Conservation (phyloP, 2,113 vertebrate genomes). For the Xyrauchen texanus region DNA sequence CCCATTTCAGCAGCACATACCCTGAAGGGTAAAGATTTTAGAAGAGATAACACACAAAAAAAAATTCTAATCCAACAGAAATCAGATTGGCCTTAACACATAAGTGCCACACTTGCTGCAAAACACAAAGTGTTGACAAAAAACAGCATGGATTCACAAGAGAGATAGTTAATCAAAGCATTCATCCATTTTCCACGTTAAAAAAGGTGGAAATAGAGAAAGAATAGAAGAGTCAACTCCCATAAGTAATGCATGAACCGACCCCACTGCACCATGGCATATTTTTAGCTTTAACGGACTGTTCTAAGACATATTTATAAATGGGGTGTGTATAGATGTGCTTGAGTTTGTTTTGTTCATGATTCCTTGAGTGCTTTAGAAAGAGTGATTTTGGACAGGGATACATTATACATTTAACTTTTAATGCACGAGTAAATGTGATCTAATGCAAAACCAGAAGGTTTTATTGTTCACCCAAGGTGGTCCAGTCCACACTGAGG, state of each 20-base stretch:
- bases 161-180: not conserved
- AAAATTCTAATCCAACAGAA: slow-evolving; percentile 1
- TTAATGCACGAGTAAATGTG: not conserved
- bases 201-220: slow-evolving; percentile 38
- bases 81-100: not conserved
- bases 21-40: slow-evolving; percentile 19
- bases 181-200: not conserved
- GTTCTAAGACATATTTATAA: slow-evolving; percentile 22
- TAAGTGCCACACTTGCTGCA: not conserved
- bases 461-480: not conserved
- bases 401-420: not conserved
- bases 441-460: not conserved
- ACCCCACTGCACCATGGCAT: slow-evolving; percentile 63
- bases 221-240: slow-evolving; percentile 63
- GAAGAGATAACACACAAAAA: slow-evolving; percentile 11
- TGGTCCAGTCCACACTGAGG: slow-evolving; percentile 10
- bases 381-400: not conserved
- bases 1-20: no score
- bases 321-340: not conserved
- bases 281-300: slow-evolving; percentile 74
- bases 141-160: not conserved
- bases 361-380: not conserved
- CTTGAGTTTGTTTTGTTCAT: not conserved
- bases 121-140: not conserved
- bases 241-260: slow-evolving; percentile 75